Conservation (phyloP, 2,888 invertebrate genomes). For the Mongoloraphidia duomilia region DNA sequence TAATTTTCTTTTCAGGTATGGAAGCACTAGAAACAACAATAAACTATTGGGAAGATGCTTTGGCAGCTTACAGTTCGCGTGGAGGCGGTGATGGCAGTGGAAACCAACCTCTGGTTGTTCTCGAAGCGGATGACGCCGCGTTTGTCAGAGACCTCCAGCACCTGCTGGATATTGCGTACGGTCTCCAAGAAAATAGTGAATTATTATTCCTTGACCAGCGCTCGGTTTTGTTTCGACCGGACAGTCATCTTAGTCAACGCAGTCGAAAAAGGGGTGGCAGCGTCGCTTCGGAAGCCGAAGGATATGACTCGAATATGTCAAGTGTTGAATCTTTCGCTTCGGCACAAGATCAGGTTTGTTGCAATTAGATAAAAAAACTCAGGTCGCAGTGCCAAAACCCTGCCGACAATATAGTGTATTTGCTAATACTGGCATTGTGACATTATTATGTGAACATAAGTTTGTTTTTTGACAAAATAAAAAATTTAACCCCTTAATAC, state of each 20-base stretch:
- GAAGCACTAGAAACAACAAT: conserved; percentile 86
- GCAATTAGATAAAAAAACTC: not conserved
- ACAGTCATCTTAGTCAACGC: conserved; percentile 43
- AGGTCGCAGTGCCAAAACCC: no score
- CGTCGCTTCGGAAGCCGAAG: conserved; percentile 22
- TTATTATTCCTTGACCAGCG: conserved; percentile 77
- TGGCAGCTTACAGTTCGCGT: conserved; percentile 57
- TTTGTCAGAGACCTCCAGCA: conserved; percentile 65
- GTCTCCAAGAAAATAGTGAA: conserved; percentile 76
- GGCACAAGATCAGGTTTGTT: conserved; percentile 68
- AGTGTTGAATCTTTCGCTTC: conserved; percentile 94
- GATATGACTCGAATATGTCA: conserved; percentile 49
- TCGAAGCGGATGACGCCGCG: conserved; percentile 72
- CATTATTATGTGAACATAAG: no score
- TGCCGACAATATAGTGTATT: no score
- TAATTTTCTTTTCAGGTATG: conserved; percentile 48
- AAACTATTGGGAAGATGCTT: conserved; percentile 89
- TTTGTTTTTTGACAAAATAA: no score
- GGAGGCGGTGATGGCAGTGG: conserved; percentile 30
- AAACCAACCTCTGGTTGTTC: conserved; percentile 44
- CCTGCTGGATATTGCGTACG: conserved; percentile 67
- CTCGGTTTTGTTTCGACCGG: conserved; percentile 71
- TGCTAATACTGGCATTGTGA: no score
- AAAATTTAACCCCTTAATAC: no score
- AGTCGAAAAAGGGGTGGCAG: conserved; percentile 9